Evolutionary conservation across 2,888 invertebrate species (phyloP).

Genomic region (Blastobasis adustella): DNA sequence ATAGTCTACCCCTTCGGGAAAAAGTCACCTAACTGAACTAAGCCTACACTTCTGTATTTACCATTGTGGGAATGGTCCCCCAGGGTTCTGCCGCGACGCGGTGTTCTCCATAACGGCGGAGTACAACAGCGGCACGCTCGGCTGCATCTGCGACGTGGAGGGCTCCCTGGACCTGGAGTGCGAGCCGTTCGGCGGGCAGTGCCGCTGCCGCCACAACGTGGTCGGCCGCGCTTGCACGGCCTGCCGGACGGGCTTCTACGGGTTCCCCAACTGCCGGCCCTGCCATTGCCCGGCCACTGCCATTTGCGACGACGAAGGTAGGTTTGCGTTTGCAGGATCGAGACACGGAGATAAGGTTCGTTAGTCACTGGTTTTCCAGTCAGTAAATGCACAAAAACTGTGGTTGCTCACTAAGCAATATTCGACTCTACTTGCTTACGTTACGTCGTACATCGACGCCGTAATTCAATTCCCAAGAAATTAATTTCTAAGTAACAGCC

Average conservation of each 20-base stretch:
- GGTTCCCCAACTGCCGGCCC: slow-evolving; percentile 94
- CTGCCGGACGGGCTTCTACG: slow-evolving; percentile 94
- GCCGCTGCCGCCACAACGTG: slow-evolving; percentile 92
- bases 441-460: no score
- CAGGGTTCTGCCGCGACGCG: slow-evolving; percentile 91
- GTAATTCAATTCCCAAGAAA: no score
- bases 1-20: no score
- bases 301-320: slow-evolving; percentile 82
- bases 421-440: no score
- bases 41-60: not conserved
- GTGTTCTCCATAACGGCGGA: slow-evolving; percentile 95
- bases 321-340: slow-evolving; percentile 7
- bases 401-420: no score
- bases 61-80: no score
- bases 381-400: no score
- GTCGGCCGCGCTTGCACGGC: slow-evolving; percentile 91
- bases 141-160: slow-evolving; percentile 91
- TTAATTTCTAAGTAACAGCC: no score
- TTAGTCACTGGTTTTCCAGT: no score
- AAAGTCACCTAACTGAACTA: not conserved
- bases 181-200: slow-evolving; percentile 96
- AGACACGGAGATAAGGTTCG: no score
- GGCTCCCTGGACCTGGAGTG: slow-evolving; percentile 92
- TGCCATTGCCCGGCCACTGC: slow-evolving; percentile 91
- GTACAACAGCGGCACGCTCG: slow-evolving; percentile 94